These are phyloP conservation scores for Chelidonichthys spinosus DNA, from an alignment of 2,797 vertebrate genomes.

Conservation along the genomic window DNA sequence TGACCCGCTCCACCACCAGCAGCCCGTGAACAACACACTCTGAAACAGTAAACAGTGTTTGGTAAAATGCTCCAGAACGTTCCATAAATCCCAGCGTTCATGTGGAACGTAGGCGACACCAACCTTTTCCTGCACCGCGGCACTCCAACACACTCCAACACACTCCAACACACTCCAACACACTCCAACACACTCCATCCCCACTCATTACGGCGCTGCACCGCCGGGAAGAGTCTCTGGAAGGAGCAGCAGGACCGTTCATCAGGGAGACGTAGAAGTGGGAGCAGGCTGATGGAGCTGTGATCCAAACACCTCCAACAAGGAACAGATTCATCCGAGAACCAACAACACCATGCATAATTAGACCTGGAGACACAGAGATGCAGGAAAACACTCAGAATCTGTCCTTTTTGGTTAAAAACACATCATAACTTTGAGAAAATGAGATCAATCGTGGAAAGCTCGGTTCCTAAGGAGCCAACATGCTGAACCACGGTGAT, in stretches of 20 bases:
- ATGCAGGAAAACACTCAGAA: constrained; percentile 58
- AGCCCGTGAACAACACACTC: constrained; percentile 65
- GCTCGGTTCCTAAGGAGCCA: constrained; percentile 12
- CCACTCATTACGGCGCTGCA: constrained; percentile 73
- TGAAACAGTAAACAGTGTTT: constrained; percentile 53
- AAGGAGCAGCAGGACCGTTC: constrained; percentile 76
- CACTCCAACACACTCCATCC: constrained; percentile 74
- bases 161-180: constrained; percentile 70
- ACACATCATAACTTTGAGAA: too few species aligned
- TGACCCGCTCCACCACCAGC: constrained; percentile 47
- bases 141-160: constrained; percentile 70
- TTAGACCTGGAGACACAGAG: constrained; percentile 72
- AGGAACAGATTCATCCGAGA: constrained; percentile 72
- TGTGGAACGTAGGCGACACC: constrained; percentile 54
- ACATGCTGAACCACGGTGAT: constrained; percentile 14
- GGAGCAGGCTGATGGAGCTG: constrained; percentile 73
- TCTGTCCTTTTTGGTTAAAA: too few species aligned
- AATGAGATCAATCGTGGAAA: too few species aligned
- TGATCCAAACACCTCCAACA: constrained; percentile 71
- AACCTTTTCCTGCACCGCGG: constrained; percentile 65
- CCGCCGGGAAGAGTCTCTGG: constrained; percentile 74
- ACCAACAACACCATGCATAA: constrained; percentile 72
- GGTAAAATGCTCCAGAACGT: constrained; percentile 64
- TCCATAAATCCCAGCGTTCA: constrained; percentile 73
- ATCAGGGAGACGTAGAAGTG: constrained; percentile 77